Conservation (phyloP, 2,113 vertebrate species). For the Mirounga angustirostris region DNA sequence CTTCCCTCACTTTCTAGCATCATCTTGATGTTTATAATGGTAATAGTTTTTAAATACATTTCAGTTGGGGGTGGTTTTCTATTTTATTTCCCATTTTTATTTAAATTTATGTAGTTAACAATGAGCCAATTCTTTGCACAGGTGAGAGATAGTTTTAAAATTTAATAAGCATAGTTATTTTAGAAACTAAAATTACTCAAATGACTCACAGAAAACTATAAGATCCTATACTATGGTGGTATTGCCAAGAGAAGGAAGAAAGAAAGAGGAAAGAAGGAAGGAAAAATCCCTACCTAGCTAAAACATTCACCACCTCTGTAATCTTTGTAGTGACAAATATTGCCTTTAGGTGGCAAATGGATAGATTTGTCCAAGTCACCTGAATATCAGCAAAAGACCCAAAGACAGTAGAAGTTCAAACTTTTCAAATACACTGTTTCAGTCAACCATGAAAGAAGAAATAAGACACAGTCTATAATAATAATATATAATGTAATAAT, state of each 20-base stretch:
- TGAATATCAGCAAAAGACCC: not conserved
- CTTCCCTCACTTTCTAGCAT: not conserved
- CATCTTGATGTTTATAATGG: not conserved
- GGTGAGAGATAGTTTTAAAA: constrained; percentile 37
- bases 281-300: not conserved
- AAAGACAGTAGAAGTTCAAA: not conserved
- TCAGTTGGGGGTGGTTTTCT: not conserved
- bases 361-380: not conserved
- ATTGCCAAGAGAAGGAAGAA: not conserved
- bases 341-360: not conserved
- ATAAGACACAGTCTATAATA: not conserved
- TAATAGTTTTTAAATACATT: constrained; percentile 25
- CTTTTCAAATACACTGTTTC: not conserved
- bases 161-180: constrained; percentile 45
- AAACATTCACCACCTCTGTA: not conserved
- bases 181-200: constrained; percentile 46
- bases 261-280: not conserved
- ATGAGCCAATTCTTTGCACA: constrained; percentile 50
- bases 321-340: not conserved
- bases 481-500: not conserved
- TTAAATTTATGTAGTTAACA: constrained; percentile 26
- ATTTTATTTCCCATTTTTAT: constrained; percentile 54
- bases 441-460: constrained; percentile 27
- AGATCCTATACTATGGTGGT: not conserved
- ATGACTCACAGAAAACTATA: constrained; percentile 34